phyloP scores from a whole-genome alignment of 2,113 vertebrate genomes.

The Muscicapa adusta region DNA sequence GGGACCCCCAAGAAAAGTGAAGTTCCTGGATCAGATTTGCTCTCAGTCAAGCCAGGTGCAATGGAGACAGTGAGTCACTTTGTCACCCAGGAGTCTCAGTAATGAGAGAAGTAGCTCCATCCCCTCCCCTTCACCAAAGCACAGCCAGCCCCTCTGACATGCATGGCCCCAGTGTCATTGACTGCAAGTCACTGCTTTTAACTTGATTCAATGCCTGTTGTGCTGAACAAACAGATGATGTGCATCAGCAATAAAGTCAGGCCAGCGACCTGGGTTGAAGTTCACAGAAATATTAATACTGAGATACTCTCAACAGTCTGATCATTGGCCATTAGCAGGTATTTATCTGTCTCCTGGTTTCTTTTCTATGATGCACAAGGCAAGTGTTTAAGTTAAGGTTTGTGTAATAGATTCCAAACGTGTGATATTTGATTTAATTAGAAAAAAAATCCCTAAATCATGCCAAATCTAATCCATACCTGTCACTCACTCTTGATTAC shows the following conservation, averaged over 20 bases:
- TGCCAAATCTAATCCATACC: neutral
- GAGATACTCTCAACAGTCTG: neutral
- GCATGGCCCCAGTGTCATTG: accelerated
- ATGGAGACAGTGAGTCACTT: too few species aligned
- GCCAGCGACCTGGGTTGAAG: neutral
- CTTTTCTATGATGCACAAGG: neutral
- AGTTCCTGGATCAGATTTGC: neutral
- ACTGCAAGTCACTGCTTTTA: neutral
- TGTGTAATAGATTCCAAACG: neutral
- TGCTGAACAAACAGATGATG: neutral
- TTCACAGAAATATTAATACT: neutral
- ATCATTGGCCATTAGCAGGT: neutral
- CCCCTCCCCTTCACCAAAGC: neutral
- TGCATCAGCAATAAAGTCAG: neutral
- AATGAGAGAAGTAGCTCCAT: neutral
- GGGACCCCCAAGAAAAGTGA: neutral
- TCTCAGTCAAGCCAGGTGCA: neutral
- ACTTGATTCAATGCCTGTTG: neutral
- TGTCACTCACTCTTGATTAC: neutral
- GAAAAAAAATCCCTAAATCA: neutral
- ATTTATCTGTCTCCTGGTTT: neutral
- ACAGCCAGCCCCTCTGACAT: neutral
- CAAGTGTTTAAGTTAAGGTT: neutral
- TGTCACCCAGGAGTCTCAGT: neutral
- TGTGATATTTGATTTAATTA: neutral